phyloP scores from a whole-genome alignment of 2,888 invertebrate species.

The Scaptomyza caliginosa region DNA sequence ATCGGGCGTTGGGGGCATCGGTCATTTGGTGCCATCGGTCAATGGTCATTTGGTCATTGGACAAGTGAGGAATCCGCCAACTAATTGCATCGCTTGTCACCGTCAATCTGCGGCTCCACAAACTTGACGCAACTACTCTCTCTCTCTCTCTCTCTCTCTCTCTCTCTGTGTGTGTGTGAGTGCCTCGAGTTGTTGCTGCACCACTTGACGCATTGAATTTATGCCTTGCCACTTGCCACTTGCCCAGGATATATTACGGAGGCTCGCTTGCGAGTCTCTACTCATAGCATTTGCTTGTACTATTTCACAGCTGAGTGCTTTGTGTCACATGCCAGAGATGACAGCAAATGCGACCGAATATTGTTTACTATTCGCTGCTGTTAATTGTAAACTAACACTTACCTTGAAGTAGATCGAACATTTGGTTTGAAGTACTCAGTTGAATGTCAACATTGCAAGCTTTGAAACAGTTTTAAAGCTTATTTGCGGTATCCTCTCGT shows the following conservation, averaged over 20 bases:
- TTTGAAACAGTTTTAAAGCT: too few relatives aligned
- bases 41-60: constrained; percentile 11
- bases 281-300: constrained; percentile 12
- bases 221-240: constrained; percentile 42
- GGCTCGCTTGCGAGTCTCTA: constrained; percentile 2
- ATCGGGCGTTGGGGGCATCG: constrained; percentile 3
- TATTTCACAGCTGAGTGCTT: constrained; percentile 43
- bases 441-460: not conserved
- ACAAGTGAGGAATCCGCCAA: constrained; percentile 17
- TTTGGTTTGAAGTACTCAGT: too few relatives aligned
- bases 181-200: constrained; percentile 3
- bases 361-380: not conserved
- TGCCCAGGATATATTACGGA: constrained; percentile 52
- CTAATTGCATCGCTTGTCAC: constrained; percentile 54
- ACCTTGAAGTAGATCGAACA: not conserved
- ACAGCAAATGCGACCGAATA: not conserved
- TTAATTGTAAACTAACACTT: not conserved
- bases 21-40: constrained; percentile 1
- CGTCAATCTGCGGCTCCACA: constrained; percentile 48
- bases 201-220: constrained; percentile 61
- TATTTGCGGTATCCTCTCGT: too few relatives aligned
- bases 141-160: too few relatives aligned
- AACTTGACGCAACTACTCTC: constrained; percentile 17
- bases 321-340: constrained; percentile 33
- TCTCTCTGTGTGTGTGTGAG: not conserved